Evolutionary conservation across 2,888 invertebrate species (phyloP), one percentile per base, ranked within the genome.

Genomic region (Vesta saturnalis): DNA sequence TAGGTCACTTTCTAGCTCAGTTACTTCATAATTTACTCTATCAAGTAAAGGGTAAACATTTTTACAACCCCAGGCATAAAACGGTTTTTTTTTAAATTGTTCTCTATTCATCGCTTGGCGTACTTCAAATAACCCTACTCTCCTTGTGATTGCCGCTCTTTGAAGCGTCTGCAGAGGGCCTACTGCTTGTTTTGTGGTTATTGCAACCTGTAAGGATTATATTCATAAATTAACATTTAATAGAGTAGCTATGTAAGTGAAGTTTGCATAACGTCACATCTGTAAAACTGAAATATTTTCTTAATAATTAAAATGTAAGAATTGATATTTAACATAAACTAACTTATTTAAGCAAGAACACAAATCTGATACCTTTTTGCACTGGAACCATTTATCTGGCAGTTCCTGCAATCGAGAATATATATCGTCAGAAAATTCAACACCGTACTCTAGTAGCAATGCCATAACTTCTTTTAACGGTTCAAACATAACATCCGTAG

Each of bases 401-500:
- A 97, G 85, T 77, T 94, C 91, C 80, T 92, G 88, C 75, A 92
- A 79, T 86, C 93, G 92, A 52, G 92, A 88, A 74, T 92, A 88
- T 0, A 90, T 87, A 73, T 92, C 91, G 73, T 96, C 94, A 0
- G 91, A 89, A 83, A 97, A 92, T 76, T 95, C 94, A 16, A 95
- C 94, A n/a, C 93, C 92, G 77, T 96, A 97, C 0, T 89, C 88
- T 78, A 91, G 92, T 8, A 97, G 87, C 6, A 97, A 86, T 69
- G 95, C 92, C 56, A 97, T 94, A 49, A 94, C 94, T 75, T 94
- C 92, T 71, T 92, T 90, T 0, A 97, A 85, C 0, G 96, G 96
- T 22, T 94, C 94, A 81, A 97, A 97, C 94, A 96, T 95, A 46
- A 87, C 89, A 75, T 96, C 96, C 0, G 96, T 96, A 30, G 89